A percentile compares a stretch with the other conserved stretches of the same genome.
Conservation (phyloP, 2,113 vertebrate species). For the Meleagris gallopavo region DNA sequence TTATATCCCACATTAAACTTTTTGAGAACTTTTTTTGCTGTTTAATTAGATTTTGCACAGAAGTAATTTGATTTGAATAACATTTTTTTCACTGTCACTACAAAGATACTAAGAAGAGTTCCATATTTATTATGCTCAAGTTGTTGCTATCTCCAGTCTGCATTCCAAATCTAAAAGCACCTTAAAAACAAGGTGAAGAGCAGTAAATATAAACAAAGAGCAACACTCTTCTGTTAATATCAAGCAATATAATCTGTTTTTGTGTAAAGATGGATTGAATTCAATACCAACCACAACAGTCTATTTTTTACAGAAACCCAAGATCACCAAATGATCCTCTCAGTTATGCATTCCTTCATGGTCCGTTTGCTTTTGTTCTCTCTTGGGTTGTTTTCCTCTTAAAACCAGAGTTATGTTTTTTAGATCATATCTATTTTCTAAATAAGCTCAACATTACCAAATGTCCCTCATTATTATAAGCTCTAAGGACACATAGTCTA, state of each 20-base stretch:
- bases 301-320: not conserved
- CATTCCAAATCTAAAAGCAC: not conserved
- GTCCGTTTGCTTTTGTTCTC: constrained; percentile 45
- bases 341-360: not conserved
- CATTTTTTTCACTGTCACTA: not conserved
- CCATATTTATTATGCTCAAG: not conserved
- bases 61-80: not conserved
- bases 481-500: not conserved
- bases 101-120: not conserved
- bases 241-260: not conserved
- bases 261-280: not conserved
- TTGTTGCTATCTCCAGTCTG: not conserved
- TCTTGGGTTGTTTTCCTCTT: constrained; percentile 9
- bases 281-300: not conserved
- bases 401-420: not conserved
- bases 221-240: not conserved
- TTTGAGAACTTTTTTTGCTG: not conserved
- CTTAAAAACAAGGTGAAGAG: not conserved
- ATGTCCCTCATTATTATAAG: not conserved
- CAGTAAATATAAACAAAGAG: not conserved
- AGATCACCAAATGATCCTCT: not conserved
- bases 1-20: not conserved
- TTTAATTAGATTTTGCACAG: not conserved
- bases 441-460: constrained; percentile 7
- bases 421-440: constrained; percentile 33